Conservation (phyloP, 1,140 invertebrate species). For the Conus betulinus region DNA sequence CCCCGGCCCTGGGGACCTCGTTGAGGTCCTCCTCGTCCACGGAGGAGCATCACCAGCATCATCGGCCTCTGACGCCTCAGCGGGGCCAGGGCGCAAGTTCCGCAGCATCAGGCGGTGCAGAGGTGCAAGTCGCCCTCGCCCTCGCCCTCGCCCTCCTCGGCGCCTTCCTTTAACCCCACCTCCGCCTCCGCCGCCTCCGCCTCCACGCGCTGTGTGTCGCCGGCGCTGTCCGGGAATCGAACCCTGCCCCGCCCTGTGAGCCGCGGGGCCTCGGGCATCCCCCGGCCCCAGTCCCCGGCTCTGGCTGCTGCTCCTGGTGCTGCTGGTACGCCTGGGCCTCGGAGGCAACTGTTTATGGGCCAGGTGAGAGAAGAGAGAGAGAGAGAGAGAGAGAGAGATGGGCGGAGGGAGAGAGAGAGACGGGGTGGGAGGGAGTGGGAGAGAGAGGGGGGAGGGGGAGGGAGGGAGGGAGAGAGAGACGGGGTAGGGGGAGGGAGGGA, state of each 20-base stretch:
- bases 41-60: slow-evolving; percentile 2
- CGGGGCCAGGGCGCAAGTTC: background rate
- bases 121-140: slow-evolving; percentile 37
- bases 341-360: background rate
- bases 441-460: background rate
- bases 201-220: background rate
- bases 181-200: no score
- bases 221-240: slow-evolving; percentile 13
- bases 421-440: background rate
- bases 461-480: background rate
- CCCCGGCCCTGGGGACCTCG: background rate
- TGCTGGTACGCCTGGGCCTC: background rate
- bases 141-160: background rate
- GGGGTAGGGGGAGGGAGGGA: background rate
- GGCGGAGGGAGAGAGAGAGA: background rate
- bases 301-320: background rate
- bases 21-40: background rate
- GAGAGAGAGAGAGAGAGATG: background rate
- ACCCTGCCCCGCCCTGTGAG: slow-evolving; percentile 28
- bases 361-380: background rate
- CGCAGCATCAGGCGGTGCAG: slow-evolving; percentile 35
- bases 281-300: slow-evolving; percentile 1
- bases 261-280: slow-evolving; percentile 8
- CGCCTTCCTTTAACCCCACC: background rate
- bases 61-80: slow-evolving; percentile 5